These are phyloP conservation scores for Tachysurus fulvidraco DNA, from an alignment of 2,113 vertebrate species.

Conservation along the genomic window DNA sequence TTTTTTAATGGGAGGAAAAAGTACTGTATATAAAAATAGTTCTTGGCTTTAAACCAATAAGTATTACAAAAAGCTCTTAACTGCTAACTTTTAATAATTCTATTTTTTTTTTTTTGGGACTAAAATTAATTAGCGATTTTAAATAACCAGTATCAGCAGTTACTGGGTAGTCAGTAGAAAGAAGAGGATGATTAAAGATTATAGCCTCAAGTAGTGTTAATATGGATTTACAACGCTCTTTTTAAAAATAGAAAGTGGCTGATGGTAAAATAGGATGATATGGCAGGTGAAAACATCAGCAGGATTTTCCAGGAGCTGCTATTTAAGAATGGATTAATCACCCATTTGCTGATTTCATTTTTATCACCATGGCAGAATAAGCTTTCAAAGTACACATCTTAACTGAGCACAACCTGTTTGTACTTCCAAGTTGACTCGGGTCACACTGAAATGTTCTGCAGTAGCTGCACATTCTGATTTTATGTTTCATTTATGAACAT, in stretches of 20 bases:
- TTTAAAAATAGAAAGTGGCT: neutral
- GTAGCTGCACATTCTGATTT: neutral
- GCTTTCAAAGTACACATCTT: neutral
- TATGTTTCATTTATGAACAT: neutral
- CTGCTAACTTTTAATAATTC: neutral
- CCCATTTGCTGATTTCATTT: neutral
- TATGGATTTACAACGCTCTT: neutral
- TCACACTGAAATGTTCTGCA: neutral
- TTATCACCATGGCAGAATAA: neutral
- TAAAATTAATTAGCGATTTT: neutral
- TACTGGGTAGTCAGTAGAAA: neutral
- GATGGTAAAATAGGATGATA: neutral
- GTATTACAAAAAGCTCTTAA: neutral
- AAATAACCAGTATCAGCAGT: neutral
- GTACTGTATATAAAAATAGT: neutral
- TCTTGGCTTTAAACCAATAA: neutral
- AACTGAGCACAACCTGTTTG: neutral
- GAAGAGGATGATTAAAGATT: neutral
- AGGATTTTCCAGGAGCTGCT: neutral
- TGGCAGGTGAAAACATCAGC: neutral
- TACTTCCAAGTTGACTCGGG: neutral
- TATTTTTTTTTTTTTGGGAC: neutral
- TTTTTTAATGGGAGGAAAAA: neutral
- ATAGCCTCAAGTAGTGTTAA: neutral
- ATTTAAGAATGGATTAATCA: neutral